These are phyloP conservation scores for Furcifer pardalis DNA, from an alignment of 2,797 vertebrate species.

Conservation along the genomic window DNA sequence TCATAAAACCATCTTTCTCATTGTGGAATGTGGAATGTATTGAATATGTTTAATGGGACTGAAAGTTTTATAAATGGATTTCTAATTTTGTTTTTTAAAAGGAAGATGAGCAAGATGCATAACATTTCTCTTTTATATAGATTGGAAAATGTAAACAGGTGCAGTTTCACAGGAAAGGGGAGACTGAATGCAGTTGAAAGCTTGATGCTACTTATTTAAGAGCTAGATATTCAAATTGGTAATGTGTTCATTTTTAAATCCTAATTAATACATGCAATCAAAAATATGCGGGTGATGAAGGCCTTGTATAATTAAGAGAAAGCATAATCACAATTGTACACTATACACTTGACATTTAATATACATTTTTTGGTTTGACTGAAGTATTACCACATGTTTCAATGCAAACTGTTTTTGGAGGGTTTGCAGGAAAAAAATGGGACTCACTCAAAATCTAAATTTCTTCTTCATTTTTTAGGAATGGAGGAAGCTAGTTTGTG, in stretches of 20 bases:
- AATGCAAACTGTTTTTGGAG: constrained; percentile 57
- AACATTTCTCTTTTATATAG: constrained; percentile 46
- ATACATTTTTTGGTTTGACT: constrained; percentile 71
- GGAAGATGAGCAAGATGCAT: constrained; percentile 47
- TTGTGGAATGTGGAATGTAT: constrained; percentile 66
- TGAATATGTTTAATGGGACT: constrained; percentile 69
- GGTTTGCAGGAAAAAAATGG: neutral
- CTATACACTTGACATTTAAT: constrained; percentile 73
- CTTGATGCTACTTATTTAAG: constrained; percentile 44
- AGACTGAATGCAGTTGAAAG: constrained; percentile 45
- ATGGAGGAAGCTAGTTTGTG: constrained; percentile 99
- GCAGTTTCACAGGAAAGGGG: neutral
- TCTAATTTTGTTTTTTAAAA: constrained; percentile 40
- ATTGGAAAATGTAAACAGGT: constrained; percentile 65
- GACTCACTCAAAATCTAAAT: constrained; percentile 64
- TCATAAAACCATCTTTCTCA: constrained; percentile 78
- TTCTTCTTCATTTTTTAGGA: constrained; percentile 75
- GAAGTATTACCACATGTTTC: constrained; percentile 56
- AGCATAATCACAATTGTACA: constrained; percentile 57
- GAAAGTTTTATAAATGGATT: constrained; percentile 71
- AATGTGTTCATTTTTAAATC: constrained; percentile 64
- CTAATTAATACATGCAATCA: constrained; percentile 65
- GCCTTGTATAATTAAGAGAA: constrained; percentile 58
- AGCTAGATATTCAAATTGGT: constrained; percentile 65
- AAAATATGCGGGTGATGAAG: constrained; percentile 66